These are phyloP conservation scores for Rhagologus leucostigma DNA, from an alignment of 2,113 vertebrate species.

Conservation along the genomic window DNA sequence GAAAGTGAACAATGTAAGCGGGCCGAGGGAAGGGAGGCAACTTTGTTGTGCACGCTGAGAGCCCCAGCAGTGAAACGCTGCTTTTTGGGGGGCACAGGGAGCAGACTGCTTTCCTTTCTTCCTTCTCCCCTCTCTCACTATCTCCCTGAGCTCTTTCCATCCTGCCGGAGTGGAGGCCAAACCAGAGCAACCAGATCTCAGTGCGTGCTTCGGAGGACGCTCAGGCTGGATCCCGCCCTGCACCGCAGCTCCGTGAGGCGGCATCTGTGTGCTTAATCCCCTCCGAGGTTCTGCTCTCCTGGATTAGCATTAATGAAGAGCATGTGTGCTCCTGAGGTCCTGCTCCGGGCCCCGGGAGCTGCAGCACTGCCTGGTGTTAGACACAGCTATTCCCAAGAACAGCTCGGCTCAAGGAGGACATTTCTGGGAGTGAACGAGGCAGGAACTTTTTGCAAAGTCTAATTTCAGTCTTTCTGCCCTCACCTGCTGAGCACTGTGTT, in stretches of 20 bases:
- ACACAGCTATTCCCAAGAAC: neutral
- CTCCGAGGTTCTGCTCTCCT: neutral
- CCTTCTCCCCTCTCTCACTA: neutral
- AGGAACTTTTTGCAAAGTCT: neutral
- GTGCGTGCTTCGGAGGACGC: neutral
- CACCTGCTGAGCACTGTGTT: neutral
- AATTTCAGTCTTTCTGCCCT: neutral
- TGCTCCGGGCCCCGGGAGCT: neutral
- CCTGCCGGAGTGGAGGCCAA: neutral
- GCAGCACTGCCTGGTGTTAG: neutral
- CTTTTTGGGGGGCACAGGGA: neutral
- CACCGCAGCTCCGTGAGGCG: neutral
- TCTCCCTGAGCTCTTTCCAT: neutral
- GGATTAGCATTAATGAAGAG: slow-evolving; percentile 36
- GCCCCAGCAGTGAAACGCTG: neutral
- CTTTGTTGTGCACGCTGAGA: neutral
- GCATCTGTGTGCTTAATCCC: neutral
- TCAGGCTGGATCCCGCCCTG: neutral
- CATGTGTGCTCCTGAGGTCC: slow-evolving; percentile 28
- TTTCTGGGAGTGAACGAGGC: neutral
- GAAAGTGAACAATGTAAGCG: slow-evolving; percentile 5
- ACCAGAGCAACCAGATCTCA: slow-evolving; percentile 14
- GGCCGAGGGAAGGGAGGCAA: neutral
- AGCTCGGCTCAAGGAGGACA: neutral
- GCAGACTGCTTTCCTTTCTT: neutral